Base-by-base conservation (phyloP, 2,888 invertebrate species). In the Archips xylosteana region DNA sequence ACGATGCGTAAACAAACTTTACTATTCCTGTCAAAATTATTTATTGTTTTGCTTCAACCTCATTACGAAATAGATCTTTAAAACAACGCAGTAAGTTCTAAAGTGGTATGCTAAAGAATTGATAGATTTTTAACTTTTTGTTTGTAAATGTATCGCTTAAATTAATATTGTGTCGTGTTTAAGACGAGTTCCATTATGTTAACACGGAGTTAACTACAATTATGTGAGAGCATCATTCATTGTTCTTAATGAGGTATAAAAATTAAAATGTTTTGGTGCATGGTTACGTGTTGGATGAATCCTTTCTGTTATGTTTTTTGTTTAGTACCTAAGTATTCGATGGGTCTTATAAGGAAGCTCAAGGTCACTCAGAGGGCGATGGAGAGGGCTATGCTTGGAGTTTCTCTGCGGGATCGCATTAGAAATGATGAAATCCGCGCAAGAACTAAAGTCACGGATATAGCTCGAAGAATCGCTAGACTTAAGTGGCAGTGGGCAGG, bases 1-100 rank as follows among this genome's bases (percentile, higher is more conserved):
- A 73, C 73, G 67, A 69, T 69, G 73, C 68, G 73, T 73, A 73
- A 73, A 73, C 73, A 69, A 73, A 73, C 73, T 49, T 72, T 66
- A 63, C 68, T 47, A 59, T 23, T 59, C 23, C 67, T 64, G 73
- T 73, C 73, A 69, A 63, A 73, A 73, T 73, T 73, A 73, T 73
- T 69, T 63, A 73, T 73, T 64, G 68, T 73, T 64, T 15, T 49
- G 64, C 62, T 63, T 57, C 34, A 32, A 15, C 10, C 10, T 32
- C 2, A n/a, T 3, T 62, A 6, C n/a, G 1, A 63, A 45, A 68
- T 39, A 9, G 15, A 68, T 45, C 62, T 54, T 34, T 49, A 68
- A 54, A 4, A 0, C 45, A 6, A 9, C 23, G 39, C 1, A 0
- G 6, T 39, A 73, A 64, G 39, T 9, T 42, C 1, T 1, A 64